A percentile compares a stretch with the other conserved stretches of the same genome.
Evolutionary conservation across 2,888 invertebrate genomes (phyloP).

Genomic region (Hofmannophila pseudospretella): DNA sequence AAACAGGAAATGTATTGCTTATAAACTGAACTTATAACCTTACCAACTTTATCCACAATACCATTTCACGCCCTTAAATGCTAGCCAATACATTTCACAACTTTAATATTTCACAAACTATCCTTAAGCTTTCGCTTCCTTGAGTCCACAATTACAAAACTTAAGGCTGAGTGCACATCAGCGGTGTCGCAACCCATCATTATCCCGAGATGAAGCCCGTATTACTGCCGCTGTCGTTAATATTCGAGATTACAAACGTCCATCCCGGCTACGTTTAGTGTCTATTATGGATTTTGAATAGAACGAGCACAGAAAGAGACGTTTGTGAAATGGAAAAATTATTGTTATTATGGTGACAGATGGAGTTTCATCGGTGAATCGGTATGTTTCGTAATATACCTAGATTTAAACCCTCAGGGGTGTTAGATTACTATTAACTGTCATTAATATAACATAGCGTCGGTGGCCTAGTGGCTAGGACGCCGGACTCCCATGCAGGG

Average conservation of each 20-base stretch:
- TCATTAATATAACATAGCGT: too few relatives aligned
- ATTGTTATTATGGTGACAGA: too few relatives aligned
- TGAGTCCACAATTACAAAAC: constrained; percentile 11
- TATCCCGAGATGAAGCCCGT: constrained; percentile 33
- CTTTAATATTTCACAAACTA: not conserved
- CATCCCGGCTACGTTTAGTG: constrained; percentile 11
- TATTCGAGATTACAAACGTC: constrained; percentile 24
- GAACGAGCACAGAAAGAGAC: not conserved
- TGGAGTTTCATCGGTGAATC: too few relatives aligned
- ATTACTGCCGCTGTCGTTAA: constrained; percentile 30
- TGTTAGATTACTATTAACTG: too few relatives aligned
- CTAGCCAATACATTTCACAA: not conserved
- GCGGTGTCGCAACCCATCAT: constrained; percentile 25
- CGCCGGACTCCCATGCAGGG: too few relatives aligned
- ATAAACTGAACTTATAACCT: too few relatives aligned
- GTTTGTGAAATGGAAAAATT: not conserved
- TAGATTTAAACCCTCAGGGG: not conserved
- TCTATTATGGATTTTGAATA: constrained; percentile 19
- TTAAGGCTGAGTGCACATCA: constrained; percentile 20
- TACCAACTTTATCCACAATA: not conserved
- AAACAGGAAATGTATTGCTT: too few relatives aligned
- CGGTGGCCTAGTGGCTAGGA: too few relatives aligned
- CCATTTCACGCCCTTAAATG: not conserved
- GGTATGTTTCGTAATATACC: not conserved
- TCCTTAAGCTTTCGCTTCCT: constrained; percentile 2